Evolutionary conservation across 1,140 invertebrate genomes (phyloP), one percentile per base, ranked within the genome.

Genomic region (Orchestia grillus): DNA sequence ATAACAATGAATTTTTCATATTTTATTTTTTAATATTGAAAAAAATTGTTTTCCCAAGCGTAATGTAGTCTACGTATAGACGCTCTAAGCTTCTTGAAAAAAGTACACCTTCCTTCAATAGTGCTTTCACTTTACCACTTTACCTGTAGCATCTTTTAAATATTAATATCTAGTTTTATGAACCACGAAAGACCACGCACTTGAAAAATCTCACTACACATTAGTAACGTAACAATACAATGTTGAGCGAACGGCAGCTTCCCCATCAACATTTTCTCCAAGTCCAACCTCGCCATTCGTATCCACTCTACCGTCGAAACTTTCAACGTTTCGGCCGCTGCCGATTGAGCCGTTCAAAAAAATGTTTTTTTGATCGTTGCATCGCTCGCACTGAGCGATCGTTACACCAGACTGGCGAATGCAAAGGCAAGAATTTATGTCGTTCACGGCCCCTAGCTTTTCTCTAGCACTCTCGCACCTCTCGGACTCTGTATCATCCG

Each of bases 161-260:
- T 36, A 23, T 77, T 36, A 77, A 8, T 53, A 19, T 53, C 6
- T 19, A 1, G 15, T 36, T 77, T 77, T 77, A 23, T 77, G 11
- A 77, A 3, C 28, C 28, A 77, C 62, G 28, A 77, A 8, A 23
- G 62, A 77, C 1, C 62, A 23, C 62, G 1, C 62, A 53, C 47
- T 53, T 8, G 47, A 77, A 77, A 77, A 19, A 77, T 36, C 62
- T 28, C 62, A 11, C 44, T 94, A 94, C 41, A 94, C 92, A 94
- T 94, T 94, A 40, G 41, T 94, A 19, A 94, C 92, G 44, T 94
- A 94, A 94, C 92, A 94, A 44, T 94, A 94, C 92, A 94, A 40
- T 15, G 92, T 94, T 45, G 92, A 94, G 92, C 44, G 92, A 40
- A 11, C 88, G 42, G 88, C 41, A 41, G 41, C 43, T 19, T 41